These are phyloP conservation scores for Drosophila eohydei DNA, from an alignment of 2,888 invertebrate species.

Conservation along the genomic window DNA sequence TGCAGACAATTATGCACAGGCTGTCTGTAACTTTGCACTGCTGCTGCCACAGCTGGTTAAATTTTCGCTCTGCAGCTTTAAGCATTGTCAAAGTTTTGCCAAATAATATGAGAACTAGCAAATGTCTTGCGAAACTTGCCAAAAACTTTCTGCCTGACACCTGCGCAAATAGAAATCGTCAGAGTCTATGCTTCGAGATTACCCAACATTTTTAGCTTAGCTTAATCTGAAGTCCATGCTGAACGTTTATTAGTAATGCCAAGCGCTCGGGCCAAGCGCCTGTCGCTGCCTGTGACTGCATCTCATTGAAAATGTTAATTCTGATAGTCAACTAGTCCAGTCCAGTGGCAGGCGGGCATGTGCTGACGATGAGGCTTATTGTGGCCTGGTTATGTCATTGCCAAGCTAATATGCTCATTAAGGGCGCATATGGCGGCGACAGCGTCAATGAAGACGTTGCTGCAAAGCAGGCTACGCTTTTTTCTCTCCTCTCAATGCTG, in stretches of 20 bases:
- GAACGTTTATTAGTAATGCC: neutral
- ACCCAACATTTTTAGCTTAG: neutral
- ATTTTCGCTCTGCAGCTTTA: conserved; percentile 4
- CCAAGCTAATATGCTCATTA: conserved; percentile 45
- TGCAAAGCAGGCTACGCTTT: conserved; percentile 20
- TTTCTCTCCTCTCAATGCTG: neutral
- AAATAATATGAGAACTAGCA: conserved; percentile 4
- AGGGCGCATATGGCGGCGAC: neutral
- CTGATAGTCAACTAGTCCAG: neutral
- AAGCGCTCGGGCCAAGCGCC: neutral
- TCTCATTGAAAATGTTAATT: neutral
- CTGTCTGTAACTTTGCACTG: neutral
- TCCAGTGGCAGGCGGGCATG: neutral
- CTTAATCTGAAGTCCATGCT: neutral
- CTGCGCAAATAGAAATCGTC: neutral
- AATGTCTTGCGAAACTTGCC: conserved; percentile 27
- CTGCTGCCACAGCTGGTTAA: conserved; percentile 13
- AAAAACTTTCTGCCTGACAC: neutral
- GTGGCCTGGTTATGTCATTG: conserved; percentile 33
- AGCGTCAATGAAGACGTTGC: conserved; percentile 1
- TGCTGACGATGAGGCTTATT: conserved; percentile 27
- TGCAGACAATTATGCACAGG: conserved; percentile 31
- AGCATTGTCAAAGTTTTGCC: conserved; percentile 19
- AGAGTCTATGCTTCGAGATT: neutral
- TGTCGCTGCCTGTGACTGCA: neutral